Conservation (phyloP, 1,140 invertebrate species). For the Rhopalosiphum maidis region DNA sequence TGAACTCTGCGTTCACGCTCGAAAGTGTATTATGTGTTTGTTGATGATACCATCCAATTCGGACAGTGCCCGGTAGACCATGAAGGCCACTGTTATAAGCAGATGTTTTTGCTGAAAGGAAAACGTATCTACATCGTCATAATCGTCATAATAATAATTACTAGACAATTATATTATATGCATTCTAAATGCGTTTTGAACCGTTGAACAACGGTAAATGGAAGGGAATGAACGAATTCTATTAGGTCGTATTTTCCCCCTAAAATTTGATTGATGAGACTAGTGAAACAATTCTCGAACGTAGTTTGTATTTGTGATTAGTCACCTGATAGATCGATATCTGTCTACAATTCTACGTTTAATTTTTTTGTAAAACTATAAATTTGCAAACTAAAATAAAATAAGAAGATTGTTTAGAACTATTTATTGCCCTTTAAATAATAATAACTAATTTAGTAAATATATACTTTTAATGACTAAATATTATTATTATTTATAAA, state of each 20-base stretch:
- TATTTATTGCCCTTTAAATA: background rate
- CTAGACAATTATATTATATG: background rate
- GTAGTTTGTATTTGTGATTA: background rate
- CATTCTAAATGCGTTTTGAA: slow-evolving; percentile 6
- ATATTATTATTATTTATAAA: background rate
- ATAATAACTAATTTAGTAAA: background rate
- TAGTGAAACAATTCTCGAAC: background rate
- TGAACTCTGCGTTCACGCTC: background rate
- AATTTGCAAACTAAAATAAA: background rate
- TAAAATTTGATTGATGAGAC: slow-evolving; percentile 33
- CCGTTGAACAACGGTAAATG: background rate
- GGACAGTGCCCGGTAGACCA: slow-evolving; percentile 35
- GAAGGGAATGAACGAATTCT: background rate
- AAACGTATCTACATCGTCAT: slow-evolving; percentile 33
- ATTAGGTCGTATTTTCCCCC: background rate
- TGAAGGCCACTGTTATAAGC: slow-evolving; percentile 23
- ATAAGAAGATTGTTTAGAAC: background rate
- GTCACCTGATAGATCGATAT: background rate
- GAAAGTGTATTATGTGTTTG: background rate
- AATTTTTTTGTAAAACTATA: background rate
- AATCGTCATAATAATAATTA: slow-evolving; percentile 30
- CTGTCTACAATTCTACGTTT: background rate
- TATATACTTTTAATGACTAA: background rate
- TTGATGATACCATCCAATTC: slow-evolving; percentile 36
- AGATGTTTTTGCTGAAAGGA: slow-evolving; percentile 23